phyloP scores from a whole-genome alignment of 2,113 vertebrate genomes.

The Ondatra zibethicus region DNA sequence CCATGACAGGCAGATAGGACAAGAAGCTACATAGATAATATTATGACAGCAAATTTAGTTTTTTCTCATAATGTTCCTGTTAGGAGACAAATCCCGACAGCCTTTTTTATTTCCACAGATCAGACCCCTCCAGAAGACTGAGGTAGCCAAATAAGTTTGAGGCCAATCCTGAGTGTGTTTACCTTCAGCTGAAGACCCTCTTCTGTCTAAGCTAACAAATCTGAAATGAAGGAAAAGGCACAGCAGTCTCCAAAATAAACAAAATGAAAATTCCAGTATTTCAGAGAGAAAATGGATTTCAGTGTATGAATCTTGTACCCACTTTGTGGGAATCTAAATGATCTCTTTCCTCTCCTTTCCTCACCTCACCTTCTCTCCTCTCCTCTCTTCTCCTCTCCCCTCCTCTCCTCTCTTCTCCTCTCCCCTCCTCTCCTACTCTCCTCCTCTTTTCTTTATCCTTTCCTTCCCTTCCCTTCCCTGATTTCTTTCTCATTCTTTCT shows the following conservation, averaged over 20 bases:
- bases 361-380: background rate
- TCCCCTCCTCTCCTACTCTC: no score
- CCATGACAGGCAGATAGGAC: background rate
- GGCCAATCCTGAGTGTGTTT: background rate
- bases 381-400: background rate
- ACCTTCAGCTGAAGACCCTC: background rate
- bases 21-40: background rate
- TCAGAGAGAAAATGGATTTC: background rate
- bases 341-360: background rate
- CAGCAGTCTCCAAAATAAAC: background rate
- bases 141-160: background rate
- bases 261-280: background rate
- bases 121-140: no score
- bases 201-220: background rate
- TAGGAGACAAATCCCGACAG: background rate
- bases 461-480: no score
- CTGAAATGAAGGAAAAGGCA: background rate
- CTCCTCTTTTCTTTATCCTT: background rate
- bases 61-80: background rate
- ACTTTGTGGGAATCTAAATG: background rate
- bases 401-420: fast-evolving
- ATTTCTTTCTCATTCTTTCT: background rate
- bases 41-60: background rate
- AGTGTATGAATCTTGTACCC: background rate
- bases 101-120: background rate